Evolutionary conservation across 2,113 vertebrate species (phyloP).

Genomic region (Megaptera novaeangliae): DNA sequence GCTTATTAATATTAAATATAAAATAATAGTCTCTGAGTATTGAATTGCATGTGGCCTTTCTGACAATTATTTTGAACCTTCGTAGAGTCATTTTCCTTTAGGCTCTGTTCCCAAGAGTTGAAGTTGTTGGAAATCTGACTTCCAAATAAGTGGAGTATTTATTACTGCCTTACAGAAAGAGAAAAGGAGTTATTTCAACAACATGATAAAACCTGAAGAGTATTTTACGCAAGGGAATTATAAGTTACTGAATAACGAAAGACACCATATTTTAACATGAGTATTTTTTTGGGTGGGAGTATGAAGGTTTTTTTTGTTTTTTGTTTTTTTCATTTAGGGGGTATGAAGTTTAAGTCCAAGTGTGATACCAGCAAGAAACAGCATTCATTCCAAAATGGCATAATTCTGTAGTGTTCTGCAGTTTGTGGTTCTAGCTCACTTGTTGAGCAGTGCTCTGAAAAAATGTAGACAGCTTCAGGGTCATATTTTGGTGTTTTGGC

Average conservation of each 20-base stretch:
- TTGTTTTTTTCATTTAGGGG: not conserved
- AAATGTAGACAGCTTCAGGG: not conserved
- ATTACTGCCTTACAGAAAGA: not conserved
- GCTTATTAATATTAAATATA: not conserved
- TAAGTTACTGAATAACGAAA: conserved; percentile 24
- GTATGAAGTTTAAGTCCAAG: not conserved
- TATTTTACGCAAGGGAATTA: not conserved
- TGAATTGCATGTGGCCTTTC: not conserved
- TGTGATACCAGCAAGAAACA: not conserved
- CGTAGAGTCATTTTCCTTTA: not conserved
- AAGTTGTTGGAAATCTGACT: not conserved
- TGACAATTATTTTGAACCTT: not conserved
- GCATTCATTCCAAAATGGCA: not conserved
- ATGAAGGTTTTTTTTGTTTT: not conserved
- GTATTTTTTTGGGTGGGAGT: not conserved
- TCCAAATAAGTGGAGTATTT: not conserved
- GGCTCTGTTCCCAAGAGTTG: not conserved
- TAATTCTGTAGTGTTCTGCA: not conserved
- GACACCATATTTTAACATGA: not conserved
- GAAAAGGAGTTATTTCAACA: not conserved
- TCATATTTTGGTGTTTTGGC: not conserved
- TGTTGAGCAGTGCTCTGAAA: not conserved
- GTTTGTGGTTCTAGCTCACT: not conserved
- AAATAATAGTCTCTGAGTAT: not conserved
- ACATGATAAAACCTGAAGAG: not conserved